Evolutionary conservation across 2,797 vertebrate species (phyloP), one percentile per base, ranked within the genome.

Genomic region (Notolepis coatsorum): DNA sequence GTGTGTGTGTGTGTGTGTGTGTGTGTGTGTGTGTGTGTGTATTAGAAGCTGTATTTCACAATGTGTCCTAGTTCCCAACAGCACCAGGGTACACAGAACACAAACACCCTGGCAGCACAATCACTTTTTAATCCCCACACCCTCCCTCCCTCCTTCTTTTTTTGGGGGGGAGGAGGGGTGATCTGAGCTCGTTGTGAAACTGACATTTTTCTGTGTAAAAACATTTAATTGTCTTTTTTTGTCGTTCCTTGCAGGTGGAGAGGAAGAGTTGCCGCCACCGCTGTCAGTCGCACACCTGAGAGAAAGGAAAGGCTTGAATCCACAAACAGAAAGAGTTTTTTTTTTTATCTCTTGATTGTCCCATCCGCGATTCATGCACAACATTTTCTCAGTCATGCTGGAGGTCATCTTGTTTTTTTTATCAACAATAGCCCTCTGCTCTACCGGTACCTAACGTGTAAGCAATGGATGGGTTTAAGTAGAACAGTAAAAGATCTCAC

Each of bases 311-410:
- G n/a, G 35, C 59, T 56, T 56, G n/a, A n/a, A n/a, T n/a, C 69
- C 72, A 48, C 54, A 33, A 70, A 20, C 5, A 68, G 71, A 68
- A 74, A 70, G 71, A 61, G 39, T 61, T 49, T 52, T 37, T 64
- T 39, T 58, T 77, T 82, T 81, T 73, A 33, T 77, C 72, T 83
- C 71, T 79, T 82, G 84, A 85, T 84, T 83, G 78, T 84, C 74
- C 62, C 84, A 70, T 64, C 77, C 49, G 64, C 57, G 82, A 52
- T 75, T n/a, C 70, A 72, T 61, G 52, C 80, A 79, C 74, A 57
- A 38, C 57, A 52, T 77, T 75, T 50, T 60, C 70, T 59, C 66
- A 25, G 23, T 68, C 51, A 42, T 7, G 63, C 71, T 15, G 43
- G 61, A 68, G 65, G 35, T 61, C 25, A 73, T 53, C 38, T 42